Conservation (phyloP, 2,888 invertebrate species). For the Oxycera nigricornis region DNA sequence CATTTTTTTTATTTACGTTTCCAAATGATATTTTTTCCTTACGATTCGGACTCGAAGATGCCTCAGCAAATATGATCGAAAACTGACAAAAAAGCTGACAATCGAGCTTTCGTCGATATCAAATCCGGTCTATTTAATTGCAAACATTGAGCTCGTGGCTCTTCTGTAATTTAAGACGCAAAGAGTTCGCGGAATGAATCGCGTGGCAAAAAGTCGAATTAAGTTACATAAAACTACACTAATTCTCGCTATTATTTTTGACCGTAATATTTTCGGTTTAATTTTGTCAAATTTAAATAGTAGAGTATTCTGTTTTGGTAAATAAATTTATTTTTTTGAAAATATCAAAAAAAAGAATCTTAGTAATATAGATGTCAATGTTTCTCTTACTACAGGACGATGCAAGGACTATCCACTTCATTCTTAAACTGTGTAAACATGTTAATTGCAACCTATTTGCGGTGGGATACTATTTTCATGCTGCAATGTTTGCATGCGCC, state of each 20-base stretch:
- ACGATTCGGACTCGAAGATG: background rate
- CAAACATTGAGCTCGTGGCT: slow-evolving; percentile 23
- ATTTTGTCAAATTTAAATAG: too few relatives aligned
- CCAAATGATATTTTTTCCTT: too few relatives aligned
- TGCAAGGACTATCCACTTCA: background rate
- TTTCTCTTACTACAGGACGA: background rate
- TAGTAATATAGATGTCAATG: background rate
- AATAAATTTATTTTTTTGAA: too few relatives aligned
- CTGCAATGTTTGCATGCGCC: background rate
- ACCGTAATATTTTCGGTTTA: too few relatives aligned
- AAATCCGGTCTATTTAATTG: slow-evolving; percentile 39
- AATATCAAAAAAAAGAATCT: too few relatives aligned
- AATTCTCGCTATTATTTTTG: too few relatives aligned
- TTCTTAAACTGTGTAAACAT: background rate
- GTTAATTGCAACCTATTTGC: background rate
- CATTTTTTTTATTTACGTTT: too few relatives aligned
- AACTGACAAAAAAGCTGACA: slow-evolving; percentile 17
- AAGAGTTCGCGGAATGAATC: background rate
- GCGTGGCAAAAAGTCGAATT: slow-evolving; percentile 4
- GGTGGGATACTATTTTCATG: background rate
- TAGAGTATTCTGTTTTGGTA: too few relatives aligned
- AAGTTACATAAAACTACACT: slow-evolving; percentile 3
- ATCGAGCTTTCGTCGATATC: background rate
- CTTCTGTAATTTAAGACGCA: background rate
- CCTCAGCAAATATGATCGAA: slow-evolving; percentile 4